Evolutionary conservation across 2,113 vertebrate genomes (phyloP).

Genomic region (Psilopogon haemacephalus): DNA sequence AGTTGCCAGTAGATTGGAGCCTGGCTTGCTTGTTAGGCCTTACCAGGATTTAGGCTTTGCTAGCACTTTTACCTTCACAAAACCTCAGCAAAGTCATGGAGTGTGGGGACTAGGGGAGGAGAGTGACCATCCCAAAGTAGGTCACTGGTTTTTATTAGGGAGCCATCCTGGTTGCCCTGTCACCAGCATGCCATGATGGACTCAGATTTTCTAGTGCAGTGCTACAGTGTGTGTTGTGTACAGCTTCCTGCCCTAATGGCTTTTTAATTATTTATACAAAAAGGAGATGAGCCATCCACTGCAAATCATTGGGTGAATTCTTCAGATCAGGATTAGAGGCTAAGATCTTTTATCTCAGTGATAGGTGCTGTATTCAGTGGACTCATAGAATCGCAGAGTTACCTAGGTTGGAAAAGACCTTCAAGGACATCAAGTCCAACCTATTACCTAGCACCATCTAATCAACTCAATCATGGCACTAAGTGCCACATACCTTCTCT

Average conservation of each 20-base stretch:
- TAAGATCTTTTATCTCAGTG: not conserved
- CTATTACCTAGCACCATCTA: no score
- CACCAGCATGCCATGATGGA: not conserved
- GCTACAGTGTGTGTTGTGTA: not conserved
- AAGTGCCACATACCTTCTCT: no score
- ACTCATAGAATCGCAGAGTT: not conserved
- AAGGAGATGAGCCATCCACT: not conserved
- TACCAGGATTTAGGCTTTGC: not conserved
- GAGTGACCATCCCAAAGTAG: not conserved
- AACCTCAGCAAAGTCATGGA: not conserved
- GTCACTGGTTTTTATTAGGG: not conserved
- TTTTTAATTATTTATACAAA: not conserved
- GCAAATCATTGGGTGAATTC: not conserved
- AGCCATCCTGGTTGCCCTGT: not conserved
- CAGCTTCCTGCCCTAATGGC: not conserved
- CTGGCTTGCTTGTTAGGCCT: not conserved
- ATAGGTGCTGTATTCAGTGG: not conserved
- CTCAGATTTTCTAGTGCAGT: not conserved
- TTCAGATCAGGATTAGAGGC: not conserved
- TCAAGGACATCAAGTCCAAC: no score
- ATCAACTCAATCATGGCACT: no score
- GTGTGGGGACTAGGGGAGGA: not conserved
- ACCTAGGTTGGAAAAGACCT: no score
- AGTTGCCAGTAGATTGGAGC: not conserved
- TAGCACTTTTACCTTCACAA: not conserved